These are phyloP conservation scores for Apostichopus leukothele DNA, from an alignment of 53 echinoderm and acorn worm species.

Conservation along the genomic window DNA sequence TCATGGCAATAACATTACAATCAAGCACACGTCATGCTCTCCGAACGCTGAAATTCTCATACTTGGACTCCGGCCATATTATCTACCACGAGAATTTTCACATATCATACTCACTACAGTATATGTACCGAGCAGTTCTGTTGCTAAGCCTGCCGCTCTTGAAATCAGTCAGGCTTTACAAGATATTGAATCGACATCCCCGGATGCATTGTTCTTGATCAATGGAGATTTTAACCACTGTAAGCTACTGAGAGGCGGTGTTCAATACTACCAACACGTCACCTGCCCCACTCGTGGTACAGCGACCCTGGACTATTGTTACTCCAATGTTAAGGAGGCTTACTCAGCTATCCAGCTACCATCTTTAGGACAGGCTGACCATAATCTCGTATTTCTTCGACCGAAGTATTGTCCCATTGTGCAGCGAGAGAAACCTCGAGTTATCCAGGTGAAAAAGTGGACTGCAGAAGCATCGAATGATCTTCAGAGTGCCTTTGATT, in stretches of 20 bases:
- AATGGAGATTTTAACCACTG: constrained; percentile 39
- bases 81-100: constrained; percentile 34
- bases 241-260: constrained; percentile 29
- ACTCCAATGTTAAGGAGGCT: constrained; percentile 33
- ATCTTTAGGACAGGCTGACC: constrained; percentile 19
- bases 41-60: constrained; percentile 12
- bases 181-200: constrained; percentile 11
- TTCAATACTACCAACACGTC: constrained; percentile 45
- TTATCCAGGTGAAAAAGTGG: neutral
- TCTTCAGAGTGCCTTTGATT: neutral
- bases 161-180: constrained; percentile 33
- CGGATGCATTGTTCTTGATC: constrained; percentile 37
- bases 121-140: constrained; percentile 27
- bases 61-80: constrained; percentile 28
- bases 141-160: constrained; percentile 23
- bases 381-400: constrained; percentile 20
- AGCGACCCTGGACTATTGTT: constrained; percentile 19
- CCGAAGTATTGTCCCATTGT: constrained; percentile 42
- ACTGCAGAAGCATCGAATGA: neutral
- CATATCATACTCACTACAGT: neutral
- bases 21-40: constrained; percentile 24
- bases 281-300: constrained; percentile 32
- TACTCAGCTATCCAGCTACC: neutral
- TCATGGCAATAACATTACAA: constrained; percentile 36
- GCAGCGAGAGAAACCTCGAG: constrained; percentile 24